Percentiles rank a stretch among this genome's conserved stretches.
phyloP scores from a whole-genome alignment of 2,113 vertebrate genomes.

The Notiomystis cincta region DNA sequence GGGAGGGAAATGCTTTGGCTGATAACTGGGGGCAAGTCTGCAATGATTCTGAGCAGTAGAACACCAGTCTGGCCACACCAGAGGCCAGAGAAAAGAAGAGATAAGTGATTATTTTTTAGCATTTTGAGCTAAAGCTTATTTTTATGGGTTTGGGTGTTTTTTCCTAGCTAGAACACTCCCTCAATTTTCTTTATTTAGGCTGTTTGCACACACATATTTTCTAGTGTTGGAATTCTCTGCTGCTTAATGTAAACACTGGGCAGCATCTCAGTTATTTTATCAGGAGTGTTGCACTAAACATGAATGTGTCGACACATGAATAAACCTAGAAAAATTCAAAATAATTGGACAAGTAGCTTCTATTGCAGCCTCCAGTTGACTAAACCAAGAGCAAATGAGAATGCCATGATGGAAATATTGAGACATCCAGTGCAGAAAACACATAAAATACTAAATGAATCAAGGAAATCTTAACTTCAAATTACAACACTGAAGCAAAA shows the following conservation, averaged over 20 bases:
- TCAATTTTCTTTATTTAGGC: background rate
- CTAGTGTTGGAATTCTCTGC: background rate
- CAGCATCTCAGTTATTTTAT: background rate
- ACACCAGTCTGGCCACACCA: background rate
- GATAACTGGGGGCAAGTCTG: background rate
- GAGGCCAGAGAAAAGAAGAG: background rate
- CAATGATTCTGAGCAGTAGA: background rate
- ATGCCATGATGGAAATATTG: background rate
- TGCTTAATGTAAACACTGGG: background rate
- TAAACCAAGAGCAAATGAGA: background rate
- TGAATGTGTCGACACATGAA: background rate
- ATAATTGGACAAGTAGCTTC: background rate
- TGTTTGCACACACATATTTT: background rate
- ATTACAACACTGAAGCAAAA: background rate
- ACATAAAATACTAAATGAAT: background rate
- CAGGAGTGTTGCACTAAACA: background rate
- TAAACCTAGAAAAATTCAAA: background rate
- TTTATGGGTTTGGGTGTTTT: background rate
- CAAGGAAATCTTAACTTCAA: background rate
- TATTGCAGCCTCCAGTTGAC: background rate
- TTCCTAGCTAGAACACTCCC: background rate
- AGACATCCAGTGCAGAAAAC: background rate
- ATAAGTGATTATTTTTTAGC: background rate
- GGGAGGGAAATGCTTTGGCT: background rate
- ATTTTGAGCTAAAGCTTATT: background rate